Conservation (phyloP, 2,113 vertebrate genomes). For the Indicator maculatus region DNA sequence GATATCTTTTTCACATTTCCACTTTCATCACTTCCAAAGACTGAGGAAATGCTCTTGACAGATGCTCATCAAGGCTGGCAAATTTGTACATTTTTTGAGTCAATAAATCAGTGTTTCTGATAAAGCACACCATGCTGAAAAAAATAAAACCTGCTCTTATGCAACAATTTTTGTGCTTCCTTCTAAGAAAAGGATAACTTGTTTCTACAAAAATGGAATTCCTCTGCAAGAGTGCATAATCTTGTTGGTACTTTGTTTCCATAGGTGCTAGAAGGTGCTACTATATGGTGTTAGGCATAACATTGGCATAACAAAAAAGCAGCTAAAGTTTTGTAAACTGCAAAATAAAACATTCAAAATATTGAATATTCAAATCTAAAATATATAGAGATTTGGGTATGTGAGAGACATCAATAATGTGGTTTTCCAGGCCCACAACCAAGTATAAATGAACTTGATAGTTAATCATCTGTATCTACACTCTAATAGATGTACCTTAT, state of each 20-base stretch:
- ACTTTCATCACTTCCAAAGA: background rate
- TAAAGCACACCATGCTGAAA: background rate
- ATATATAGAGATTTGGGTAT: background rate
- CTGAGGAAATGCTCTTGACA: background rate
- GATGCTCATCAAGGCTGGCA: background rate
- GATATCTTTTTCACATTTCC: background rate
- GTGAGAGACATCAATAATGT: background rate
- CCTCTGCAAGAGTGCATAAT: background rate
- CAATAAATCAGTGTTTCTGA: background rate
- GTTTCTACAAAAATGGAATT: background rate
- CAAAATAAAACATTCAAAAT: background rate
- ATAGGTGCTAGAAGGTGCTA: background rate
- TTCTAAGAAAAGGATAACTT: background rate
- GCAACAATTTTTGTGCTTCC: background rate
- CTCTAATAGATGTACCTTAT: background rate
- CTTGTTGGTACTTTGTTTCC: background rate
- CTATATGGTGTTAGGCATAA: rapidly evolving
- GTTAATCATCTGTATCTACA: background rate
- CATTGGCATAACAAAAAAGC: background rate
- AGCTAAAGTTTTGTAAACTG: background rate
- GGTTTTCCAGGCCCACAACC: background rate
- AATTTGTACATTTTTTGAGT: background rate
- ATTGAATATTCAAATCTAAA: background rate
- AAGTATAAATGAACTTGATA: background rate
- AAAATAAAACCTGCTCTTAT: background rate